Evolutionary conservation across 2,797 vertebrate genomes (phyloP), one percentile per base, ranked within the genome.

Genomic region (Coregonus sp.): DNA sequence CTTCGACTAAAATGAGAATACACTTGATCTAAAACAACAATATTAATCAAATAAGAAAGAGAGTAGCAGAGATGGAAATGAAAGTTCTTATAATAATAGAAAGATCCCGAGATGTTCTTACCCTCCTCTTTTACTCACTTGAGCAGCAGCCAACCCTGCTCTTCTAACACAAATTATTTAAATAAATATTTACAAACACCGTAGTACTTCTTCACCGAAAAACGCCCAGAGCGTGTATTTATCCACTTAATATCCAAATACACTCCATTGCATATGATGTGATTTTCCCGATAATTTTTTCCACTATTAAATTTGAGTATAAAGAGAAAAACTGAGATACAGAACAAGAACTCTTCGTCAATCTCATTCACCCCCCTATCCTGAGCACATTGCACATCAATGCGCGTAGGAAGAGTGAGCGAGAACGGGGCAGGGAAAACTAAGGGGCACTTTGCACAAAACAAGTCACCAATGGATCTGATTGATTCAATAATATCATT

Each of bases 151-250:
- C 85, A 84, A 73, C 81, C 83, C 86, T 80, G 77, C 88, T 90
- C 91, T 92, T 92, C 91, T 87, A 78, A 83, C 89, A 83, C 81
- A 86, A 90, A 87, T 86, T 85, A 87, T 87, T 86, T 86, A 87
- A 89, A 88, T 88, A 90, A 88, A 88, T 90, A 89, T 89, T 74
- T 87, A 86, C 89, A 91, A 95, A 94, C 93, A 95, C 92, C 91
- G 94, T 91, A 90, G 93, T 93, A 85, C 86, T 81, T 87, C 83
- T 76, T 66, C 72, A 73, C 77, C 83, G 73, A 77, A 84, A 76
- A 68, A 77, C 84, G 84, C 84, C 86, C 89, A 73, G 70, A 72
- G 81, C 61, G 47, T 35, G 31, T 82, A 79, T 82, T 80, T 70
- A 78, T 77, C 80, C 83, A 74, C 4, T 77, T 72, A 20, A 61